A percentile compares a stretch with the other conserved stretches of the same genome.
phyloP scores from a whole-genome alignment of 1,140 invertebrate species.

The Drosophila tsacasi region DNA sequence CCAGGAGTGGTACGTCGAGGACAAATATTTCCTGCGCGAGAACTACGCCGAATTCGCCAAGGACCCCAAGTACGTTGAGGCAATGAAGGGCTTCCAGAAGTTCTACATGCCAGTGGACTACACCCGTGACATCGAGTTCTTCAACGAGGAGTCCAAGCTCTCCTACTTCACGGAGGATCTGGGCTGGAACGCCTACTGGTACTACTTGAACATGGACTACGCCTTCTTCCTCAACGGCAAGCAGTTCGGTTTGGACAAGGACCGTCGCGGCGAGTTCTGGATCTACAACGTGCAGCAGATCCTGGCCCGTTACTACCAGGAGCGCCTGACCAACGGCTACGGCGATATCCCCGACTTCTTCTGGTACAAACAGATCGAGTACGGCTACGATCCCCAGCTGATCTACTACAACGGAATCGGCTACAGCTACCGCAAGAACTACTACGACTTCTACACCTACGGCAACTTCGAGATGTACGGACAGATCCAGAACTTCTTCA shows the following conservation, averaged over 20 bases:
- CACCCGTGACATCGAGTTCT: slow-evolving; percentile 88
- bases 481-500: slow-evolving; percentile 86
- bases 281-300: slow-evolving; percentile 88
- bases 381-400: slow-evolving; percentile 89
- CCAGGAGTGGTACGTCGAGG: slow-evolving; percentile 68
- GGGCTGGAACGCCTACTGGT: slow-evolving; percentile 89
- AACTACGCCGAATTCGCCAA: slow-evolving; percentile 52
- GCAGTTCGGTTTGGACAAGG: slow-evolving; percentile 85
- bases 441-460: slow-evolving; percentile 70
- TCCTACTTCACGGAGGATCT: slow-evolving; percentile 91
- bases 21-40: slow-evolving; percentile 68
- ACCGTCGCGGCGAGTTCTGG: slow-evolving; percentile 88
- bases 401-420: slow-evolving; percentile 88
- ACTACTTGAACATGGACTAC: slow-evolving; percentile 84
- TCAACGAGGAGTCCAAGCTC: slow-evolving; percentile 87
- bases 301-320: slow-evolving; percentile 89
- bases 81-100: slow-evolving; percentile 52
- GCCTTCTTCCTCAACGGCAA: slow-evolving; percentile 88
- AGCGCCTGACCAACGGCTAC: slow-evolving; percentile 88
- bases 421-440: too few relatives aligned
- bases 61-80: slow-evolving; percentile 53
- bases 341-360: slow-evolving; percentile 87
- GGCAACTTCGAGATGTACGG: slow-evolving; percentile 69
- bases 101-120: slow-evolving; percentile 85
- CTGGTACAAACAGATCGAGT: slow-evolving; percentile 86